phyloP scores from a whole-genome alignment of 35 echinoderm and acorn worm genomes.

The Ophioderma brevispina region DNA sequence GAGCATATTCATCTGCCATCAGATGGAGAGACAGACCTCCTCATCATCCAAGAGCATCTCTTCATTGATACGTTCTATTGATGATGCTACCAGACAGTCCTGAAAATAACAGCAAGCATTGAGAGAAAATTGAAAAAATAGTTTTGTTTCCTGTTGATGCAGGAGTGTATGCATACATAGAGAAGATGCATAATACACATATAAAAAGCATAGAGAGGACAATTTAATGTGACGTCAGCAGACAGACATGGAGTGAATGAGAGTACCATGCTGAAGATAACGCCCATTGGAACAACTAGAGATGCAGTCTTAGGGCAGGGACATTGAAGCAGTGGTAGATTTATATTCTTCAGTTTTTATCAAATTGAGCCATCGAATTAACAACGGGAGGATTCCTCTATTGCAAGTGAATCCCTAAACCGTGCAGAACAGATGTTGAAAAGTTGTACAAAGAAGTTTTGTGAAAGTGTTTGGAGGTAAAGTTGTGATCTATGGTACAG shows the following conservation, averaged over 20 bases:
- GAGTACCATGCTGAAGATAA: background rate
- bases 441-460: background rate
- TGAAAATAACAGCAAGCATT: too few species aligned
- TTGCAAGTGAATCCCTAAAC: background rate
- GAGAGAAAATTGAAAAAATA: background rate
- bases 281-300: background rate
- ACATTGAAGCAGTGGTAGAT: slow-evolving; percentile 10
- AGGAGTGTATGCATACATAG: slow-evolving; percentile 16
- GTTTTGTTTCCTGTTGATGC: slow-evolving; percentile 23
- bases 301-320: background rate
- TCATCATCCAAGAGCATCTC: too few species aligned
- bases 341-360: slow-evolving; percentile 1
- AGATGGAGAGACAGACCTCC: too few species aligned
- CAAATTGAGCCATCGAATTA: background rate
- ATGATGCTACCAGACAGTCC: too few species aligned
- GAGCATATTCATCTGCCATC: too few species aligned
- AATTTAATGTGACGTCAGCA: background rate
- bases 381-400: background rate
- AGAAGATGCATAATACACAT: background rate
- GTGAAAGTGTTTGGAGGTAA: background rate
- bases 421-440: slow-evolving; percentile 3
- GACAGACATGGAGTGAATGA: slow-evolving; percentile 2
- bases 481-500: slow-evolving; percentile 21
- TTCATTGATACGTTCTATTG: too few species aligned
- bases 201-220: slow-evolving; percentile 11